phyloP scores from a whole-genome alignment of 1,140 invertebrate species.

The Apis dorsata region DNA sequence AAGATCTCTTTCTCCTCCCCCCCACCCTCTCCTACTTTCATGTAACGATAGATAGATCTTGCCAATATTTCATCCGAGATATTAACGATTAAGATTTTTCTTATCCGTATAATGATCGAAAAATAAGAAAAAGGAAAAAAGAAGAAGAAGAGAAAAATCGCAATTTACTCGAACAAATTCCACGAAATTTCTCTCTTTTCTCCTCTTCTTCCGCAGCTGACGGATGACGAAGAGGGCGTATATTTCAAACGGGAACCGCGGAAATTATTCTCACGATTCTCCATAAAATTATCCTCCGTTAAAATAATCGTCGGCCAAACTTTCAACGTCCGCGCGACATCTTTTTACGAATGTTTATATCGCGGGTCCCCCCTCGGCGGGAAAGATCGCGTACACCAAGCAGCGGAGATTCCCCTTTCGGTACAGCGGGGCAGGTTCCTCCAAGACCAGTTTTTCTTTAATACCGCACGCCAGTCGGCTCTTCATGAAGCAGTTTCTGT shows the following conservation, averaged over 20 bases:
- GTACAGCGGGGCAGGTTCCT: constrained; percentile 36
- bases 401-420: not conserved
- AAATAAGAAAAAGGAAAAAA: too few relatives aligned
- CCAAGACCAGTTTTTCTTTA: constrained; percentile 54
- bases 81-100: not conserved
- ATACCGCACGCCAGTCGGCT: constrained; percentile 35
- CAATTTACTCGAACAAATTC: not conserved
- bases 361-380: constrained; percentile 1
- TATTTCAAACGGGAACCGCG: not conserved
- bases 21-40: too few relatives aligned
- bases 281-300: not conserved
- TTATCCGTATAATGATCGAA: too few relatives aligned
- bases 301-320: not conserved
- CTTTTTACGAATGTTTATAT: constrained; percentile 39
- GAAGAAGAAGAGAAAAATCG: too few relatives aligned
- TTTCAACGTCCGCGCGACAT: constrained; percentile 15
- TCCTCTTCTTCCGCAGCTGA: not conserved
- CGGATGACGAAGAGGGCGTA: not conserved
- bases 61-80: not conserved
- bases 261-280: not conserved
- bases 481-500: constrained; percentile 50
- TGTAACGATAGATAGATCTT: not conserved
- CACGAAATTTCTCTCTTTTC: not conserved
- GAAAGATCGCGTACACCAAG: constrained; percentile 20
- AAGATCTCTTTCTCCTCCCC: too few relatives aligned